These are phyloP conservation scores for Halisarca cf. caerulea DNA, from an alignment of 37 sponge, comb jelly and placozoan species.

Conservation along the genomic window DNA sequence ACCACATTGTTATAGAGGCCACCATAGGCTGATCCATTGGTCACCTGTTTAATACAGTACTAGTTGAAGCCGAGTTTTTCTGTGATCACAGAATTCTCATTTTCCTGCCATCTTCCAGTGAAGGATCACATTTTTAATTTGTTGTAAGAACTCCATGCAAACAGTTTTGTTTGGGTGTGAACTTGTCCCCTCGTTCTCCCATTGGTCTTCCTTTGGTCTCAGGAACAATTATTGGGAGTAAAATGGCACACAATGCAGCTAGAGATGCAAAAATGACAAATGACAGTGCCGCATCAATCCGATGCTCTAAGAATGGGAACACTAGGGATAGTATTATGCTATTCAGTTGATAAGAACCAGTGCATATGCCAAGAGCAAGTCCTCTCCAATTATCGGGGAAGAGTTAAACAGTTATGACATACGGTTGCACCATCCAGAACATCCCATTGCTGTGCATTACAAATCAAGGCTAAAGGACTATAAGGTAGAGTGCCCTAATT, in stretches of 20 bases:
- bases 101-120: too few species aligned
- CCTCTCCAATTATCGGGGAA: slow-evolving; percentile 28
- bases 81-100: too few species aligned
- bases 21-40: too few species aligned
- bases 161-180: too few species aligned
- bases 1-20: too few species aligned
- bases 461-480: neutral
- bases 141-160: too few species aligned
- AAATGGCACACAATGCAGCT: slow-evolving; percentile 5
- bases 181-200: too few species aligned
- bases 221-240: slow-evolving; percentile 53
- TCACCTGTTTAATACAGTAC: too few species aligned
- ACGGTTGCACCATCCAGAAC: slow-evolving; percentile 55
- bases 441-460: slow-evolving; percentile 26
- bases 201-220: slow-evolving; percentile 59
- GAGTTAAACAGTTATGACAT: slow-evolving; percentile 38
- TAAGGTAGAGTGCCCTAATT: too few species aligned
- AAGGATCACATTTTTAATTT: too few species aligned
- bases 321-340: neutral
- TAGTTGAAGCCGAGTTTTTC: too few species aligned
- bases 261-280: slow-evolving; percentile 30
- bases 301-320: neutral
- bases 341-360: neutral
- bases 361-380: slow-evolving; percentile 27
- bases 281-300: slow-evolving; percentile 8